phyloP scores from a whole-genome alignment of 1,140 invertebrate genomes.

The Drosophila sp. region DNA sequence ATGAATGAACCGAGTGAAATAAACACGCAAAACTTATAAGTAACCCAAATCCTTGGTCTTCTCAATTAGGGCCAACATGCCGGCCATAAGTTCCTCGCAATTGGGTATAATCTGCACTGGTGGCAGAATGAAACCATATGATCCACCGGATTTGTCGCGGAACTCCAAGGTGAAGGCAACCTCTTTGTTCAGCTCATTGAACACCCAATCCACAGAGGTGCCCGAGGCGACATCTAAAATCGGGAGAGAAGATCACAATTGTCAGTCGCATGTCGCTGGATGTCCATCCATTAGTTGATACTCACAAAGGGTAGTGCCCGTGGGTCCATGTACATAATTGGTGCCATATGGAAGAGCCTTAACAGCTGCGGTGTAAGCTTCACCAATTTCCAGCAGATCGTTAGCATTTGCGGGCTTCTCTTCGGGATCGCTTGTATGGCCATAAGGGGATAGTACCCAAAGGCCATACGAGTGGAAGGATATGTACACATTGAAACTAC shows the following conservation, averaged over 20 bases:
- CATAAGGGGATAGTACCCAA: constrained; percentile 84
- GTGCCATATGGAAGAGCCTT: constrained; percentile 84
- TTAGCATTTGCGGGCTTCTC: constrained; percentile 84
- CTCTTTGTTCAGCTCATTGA: constrained; percentile 84
- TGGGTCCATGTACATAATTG: constrained; percentile 83
- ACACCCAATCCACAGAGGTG: constrained; percentile 88
- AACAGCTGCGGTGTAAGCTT: constrained; percentile 83
- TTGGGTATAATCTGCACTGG: constrained; percentile 91
- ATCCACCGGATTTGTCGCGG: constrained; percentile 87
- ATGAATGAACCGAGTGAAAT: constrained; percentile 5
- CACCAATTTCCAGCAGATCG: constrained; percentile 84
- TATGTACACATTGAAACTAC: constrained; percentile 84
- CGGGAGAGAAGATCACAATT: neutral
- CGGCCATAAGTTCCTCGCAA: constrained; percentile 92
- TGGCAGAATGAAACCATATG: constrained; percentile 94
- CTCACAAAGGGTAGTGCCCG: constrained; percentile 86
- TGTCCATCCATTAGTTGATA: constrained; percentile 10
- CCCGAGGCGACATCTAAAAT: constrained; percentile 84
- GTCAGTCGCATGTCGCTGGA: neutral
- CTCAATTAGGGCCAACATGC: constrained; percentile 88
- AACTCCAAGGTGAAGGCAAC: constrained; percentile 86
- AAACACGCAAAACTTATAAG: constrained; percentile 22
- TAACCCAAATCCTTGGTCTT: constrained; percentile 69
- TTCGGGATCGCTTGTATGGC: constrained; percentile 79
- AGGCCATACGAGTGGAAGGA: constrained; percentile 85